These are phyloP conservation scores for Myotis pilosus DNA, from an alignment of 2,797 vertebrate species.

Conservation along the genomic window DNA sequence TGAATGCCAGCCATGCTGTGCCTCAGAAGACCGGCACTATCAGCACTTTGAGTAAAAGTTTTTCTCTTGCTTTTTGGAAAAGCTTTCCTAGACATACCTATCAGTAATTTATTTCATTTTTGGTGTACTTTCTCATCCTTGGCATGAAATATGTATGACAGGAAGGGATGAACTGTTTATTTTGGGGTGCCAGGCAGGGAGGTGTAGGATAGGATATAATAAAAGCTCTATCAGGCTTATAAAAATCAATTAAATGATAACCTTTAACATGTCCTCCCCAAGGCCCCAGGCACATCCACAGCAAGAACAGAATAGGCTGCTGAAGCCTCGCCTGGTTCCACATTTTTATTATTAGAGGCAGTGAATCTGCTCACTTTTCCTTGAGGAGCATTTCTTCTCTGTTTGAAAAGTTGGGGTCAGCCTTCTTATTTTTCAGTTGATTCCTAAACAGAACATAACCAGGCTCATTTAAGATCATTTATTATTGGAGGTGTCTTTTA, in stretches of 20 bases:
- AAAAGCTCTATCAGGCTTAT: background rate
- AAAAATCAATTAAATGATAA: background rate
- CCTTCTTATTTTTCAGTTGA: background rate
- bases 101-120: background rate
- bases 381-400: slow-evolving; percentile 11
- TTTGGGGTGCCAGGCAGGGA: background rate
- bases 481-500: background rate
- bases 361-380: background rate
- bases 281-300: background rate
- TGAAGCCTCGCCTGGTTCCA: background rate
- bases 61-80: background rate
- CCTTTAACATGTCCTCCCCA: background rate
- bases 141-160: background rate
- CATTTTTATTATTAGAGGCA: background rate
- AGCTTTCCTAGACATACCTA: background rate
- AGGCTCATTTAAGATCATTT: background rate
- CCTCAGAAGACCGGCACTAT: background rate
- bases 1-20: background rate
- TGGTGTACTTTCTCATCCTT: background rate
- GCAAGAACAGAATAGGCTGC: background rate
- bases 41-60: background rate
- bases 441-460: background rate
- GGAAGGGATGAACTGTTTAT: background rate
- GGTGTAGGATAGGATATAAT: background rate
- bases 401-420: background rate